Conservation (phyloP, 2,888 invertebrate genomes). For the Drosophila cracens region DNA sequence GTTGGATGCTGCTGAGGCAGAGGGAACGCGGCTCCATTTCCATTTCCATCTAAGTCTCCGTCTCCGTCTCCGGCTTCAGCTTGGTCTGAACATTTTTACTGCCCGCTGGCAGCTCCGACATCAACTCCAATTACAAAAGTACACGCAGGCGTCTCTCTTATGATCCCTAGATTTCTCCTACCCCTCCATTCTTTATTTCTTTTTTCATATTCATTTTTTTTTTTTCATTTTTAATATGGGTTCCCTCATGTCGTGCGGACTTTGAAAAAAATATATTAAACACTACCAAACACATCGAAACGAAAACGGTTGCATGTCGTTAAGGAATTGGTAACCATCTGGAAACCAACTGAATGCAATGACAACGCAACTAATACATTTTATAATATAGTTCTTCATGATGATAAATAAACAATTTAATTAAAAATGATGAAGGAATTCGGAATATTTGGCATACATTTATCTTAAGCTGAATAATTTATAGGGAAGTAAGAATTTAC, state of each 20-base stretch:
- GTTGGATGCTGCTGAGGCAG: conserved; percentile 75
- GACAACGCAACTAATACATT: conserved; percentile 13
- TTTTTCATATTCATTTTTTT: conserved; percentile 30
- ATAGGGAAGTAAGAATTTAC: background rate
- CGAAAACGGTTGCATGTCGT: conserved; percentile 32
- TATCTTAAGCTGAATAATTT: background rate
- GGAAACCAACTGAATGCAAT: conserved; percentile 19
- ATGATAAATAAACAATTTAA: conserved; percentile 3
- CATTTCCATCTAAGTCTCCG: conserved; percentile 19
- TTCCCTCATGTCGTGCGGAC: conserved; percentile 61
- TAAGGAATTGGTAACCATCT: conserved; percentile 25
- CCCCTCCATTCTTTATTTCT: background rate
- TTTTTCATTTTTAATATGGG: conserved; percentile 55
- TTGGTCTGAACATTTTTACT: conserved; percentile 33
- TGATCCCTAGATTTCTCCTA: conserved; percentile 66
- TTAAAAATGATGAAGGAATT: background rate
- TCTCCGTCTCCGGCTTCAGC: conserved; percentile 26
- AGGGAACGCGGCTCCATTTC: conserved; percentile 25
- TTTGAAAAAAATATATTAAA: conserved; percentile 5
- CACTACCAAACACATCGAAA: conserved; percentile 18
- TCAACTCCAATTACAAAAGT: conserved; percentile 80
- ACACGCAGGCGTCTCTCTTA: conserved; percentile 79
- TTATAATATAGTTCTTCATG: background rate
- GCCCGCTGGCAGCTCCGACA: conserved; percentile 77
- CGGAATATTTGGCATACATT: background rate